Conservation (phyloP, 2,888 invertebrate species). For the Metellina segmentata region DNA sequence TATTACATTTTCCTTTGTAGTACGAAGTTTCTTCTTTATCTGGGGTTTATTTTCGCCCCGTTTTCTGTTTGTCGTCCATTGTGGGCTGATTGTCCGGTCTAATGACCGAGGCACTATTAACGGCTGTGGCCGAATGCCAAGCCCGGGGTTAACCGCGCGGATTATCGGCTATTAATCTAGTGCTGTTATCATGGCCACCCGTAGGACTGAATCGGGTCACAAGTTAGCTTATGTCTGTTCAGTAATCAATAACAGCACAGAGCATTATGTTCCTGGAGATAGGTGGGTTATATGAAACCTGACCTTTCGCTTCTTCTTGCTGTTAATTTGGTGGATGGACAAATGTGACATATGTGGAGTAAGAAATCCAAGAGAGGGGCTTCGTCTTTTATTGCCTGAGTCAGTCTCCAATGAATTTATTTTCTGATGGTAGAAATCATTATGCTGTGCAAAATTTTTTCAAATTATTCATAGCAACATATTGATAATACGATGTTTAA, state of each 20-base stretch:
- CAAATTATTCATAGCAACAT: too few species aligned
- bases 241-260: conserved; percentile 19
- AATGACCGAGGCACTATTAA: conserved; percentile 62
- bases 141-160: conserved; percentile 61
- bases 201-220: conserved; percentile 55
- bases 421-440: too few species aligned
- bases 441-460: too few species aligned
- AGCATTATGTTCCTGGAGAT: conserved; percentile 3
- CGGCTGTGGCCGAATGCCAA: conserved; percentile 49
- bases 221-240: background rate
- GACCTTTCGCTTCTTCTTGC: background rate
- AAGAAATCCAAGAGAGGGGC: too few species aligned
- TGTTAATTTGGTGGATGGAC: background rate
- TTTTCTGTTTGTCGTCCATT: conserved; percentile 29
- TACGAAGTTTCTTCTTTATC: conserved; percentile 12
- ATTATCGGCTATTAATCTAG: conserved; percentile 70
- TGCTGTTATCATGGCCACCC: conserved; percentile 60
- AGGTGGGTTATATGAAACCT: background rate
- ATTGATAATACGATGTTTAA: too few species aligned
- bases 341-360: too few species aligned
- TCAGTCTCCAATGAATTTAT: too few species aligned
- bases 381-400: too few species aligned
- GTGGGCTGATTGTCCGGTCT: conserved; percentile 46
- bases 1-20: conserved; percentile 29
- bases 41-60: conserved; percentile 31